Base-by-base conservation (phyloP, 2,797 vertebrate species). In the Dallia pectoralis region DNA sequence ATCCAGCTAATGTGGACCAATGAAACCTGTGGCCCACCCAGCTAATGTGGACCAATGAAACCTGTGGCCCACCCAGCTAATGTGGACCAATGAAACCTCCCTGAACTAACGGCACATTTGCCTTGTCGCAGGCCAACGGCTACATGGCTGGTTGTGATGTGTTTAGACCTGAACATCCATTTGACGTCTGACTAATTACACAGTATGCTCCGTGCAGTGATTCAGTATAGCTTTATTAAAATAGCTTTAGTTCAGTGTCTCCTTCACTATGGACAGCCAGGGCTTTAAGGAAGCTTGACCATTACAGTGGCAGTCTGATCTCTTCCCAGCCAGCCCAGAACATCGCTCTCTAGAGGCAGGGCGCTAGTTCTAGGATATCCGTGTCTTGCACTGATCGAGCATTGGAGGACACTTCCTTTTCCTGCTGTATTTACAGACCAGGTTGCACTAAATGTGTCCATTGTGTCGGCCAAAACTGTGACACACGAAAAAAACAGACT, bases 321-420 rank as follows among this genome's bases (percentile, higher is more conserved):
- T 89, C 87, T 82, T 86, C 76, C 72, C 59, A 87, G 86, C 81
- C 67, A 14, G 77, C 19, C 1, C 3, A 44, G 40, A 44, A 44
- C 14, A n/a, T 56, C 69, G 80, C 84, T 80, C 78, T 86, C 44
- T 32, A 77, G 79, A 81, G 82, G 81, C 61, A 11, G 53, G 53
- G 1, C 25, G 71, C 32, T 71, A 32, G 44, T 78, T 66, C 79
- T 80, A 89, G 91, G 89, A 92, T 87, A 87, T 92, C 90, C 79
- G 40, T 76, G 74, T 18, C 67, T 76, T 77, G 27, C 62, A 83
- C 78, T 82, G 80, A 87, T 74, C 72, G 72, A 85, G 80, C 70
- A 70, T 73, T 79, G 76, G 71, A 79, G 86, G 89, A 92, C 91
- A 81, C 73, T 18, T 75, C 75, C 47, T 68, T 76, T 92, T 91